Evolutionary conservation across 92 coral and sea anemone species (phyloP), one percentile per base, ranked within the genome.

Genomic region (Epizoanthus fatuus): DNA sequence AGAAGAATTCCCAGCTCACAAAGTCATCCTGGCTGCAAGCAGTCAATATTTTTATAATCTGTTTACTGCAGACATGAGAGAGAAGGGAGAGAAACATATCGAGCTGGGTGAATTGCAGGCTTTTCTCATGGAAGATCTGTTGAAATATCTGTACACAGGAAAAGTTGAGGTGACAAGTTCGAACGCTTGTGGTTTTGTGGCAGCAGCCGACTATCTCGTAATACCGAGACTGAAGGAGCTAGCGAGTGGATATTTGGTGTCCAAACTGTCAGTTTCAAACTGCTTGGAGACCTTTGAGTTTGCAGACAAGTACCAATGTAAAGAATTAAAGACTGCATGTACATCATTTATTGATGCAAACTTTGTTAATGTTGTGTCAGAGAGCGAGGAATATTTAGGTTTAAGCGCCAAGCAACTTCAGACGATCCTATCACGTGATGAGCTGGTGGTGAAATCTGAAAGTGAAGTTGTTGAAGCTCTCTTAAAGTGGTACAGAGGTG

Each of bases 51-150:
- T 95, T 69, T 94, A 88, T 16, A 90, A 95, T 38, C 84, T 95
- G 65, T 95, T 95, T 74, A 93, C 98, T 54, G 81, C 90, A 15
- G 94, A 95, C 84, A 86, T 95, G 95, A 93, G 87, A 63, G 98
- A 91, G 60, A 72, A 81, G 37, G 62, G 66, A 10, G 89, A 86
- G 57, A 68, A 19, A 12, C 84, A 63, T 15, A 72, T 86, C 29
- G 14, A 49, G 11, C 90, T 92, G 37, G 89, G 86, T 8, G 96
- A 89, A 8, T 93, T 93, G 57, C 85, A 74, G 39, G 86, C 86
- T 19, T 67, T 69, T 9, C 70, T 88, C 9, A 93, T 95, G 98
- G 88, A 95, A 25, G 97, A 95, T 69, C 85, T 95, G 73, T 84
- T 95, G 17, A 86, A 81, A 29, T 95, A 88, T 71, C 89, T 95